Evolutionary conservation across 2,888 invertebrate species (phyloP).

Genomic region (Mythimna vitellina): DNA sequence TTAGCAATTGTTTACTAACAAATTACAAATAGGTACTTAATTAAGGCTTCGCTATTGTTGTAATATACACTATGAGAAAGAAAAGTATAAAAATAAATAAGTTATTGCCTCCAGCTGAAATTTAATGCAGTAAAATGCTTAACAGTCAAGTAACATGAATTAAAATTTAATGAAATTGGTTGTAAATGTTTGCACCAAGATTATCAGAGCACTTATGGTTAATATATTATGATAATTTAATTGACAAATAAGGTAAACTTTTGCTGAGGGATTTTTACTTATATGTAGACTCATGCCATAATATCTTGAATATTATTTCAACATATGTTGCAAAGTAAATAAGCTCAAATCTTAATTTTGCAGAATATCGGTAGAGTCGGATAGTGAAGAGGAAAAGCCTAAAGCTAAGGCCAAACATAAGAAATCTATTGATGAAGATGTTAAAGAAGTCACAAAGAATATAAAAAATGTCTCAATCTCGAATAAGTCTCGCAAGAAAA

Average conservation of each 20-base stretch:
- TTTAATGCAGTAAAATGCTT: neutral
- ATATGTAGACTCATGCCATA: neutral
- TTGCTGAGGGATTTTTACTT: neutral
- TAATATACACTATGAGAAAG: neutral
- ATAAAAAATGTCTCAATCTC: conserved; percentile 91
- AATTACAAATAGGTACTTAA: neutral
- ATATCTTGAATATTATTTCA: conserved; percentile 15
- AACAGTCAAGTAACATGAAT: neutral
- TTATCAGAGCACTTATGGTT: too few species aligned
- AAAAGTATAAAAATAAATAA: neutral
- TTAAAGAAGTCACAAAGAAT: conserved; percentile 89
- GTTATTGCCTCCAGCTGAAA: neutral
- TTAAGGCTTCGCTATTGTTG: neutral
- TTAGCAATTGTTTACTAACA: conserved; percentile 28
- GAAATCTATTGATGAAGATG: conserved; percentile 86
- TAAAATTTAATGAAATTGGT: neutral
- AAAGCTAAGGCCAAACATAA: conserved; percentile 87
- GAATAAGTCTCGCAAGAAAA: conserved; percentile 88
- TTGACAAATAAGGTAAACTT: neutral
- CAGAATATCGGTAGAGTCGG: conserved; percentile 83
- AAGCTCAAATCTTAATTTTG: neutral
- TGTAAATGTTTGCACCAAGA: neutral
- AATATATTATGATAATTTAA: neutral
- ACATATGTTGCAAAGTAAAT: conserved; percentile 22
- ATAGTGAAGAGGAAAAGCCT: conserved; percentile 88